A percentile compares a stretch with the other conserved stretches of the same genome.
Evolutionary conservation across 2,113 vertebrate genomes (phyloP).

Genomic region (Ageneiosus marmoratus): DNA sequence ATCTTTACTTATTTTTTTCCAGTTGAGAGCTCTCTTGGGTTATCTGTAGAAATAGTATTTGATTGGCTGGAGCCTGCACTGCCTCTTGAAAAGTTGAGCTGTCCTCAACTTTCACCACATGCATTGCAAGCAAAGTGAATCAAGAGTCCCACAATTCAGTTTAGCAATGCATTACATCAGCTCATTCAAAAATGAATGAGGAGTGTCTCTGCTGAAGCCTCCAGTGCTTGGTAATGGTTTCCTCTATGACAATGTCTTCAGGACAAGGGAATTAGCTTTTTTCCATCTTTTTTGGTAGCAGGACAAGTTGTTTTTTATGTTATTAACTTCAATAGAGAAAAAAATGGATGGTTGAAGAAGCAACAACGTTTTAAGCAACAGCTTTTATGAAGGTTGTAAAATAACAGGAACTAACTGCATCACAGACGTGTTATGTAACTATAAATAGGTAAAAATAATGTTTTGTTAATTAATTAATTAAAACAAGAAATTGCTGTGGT

Average conservation of each 20-base stretch:
- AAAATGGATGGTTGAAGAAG: background rate
- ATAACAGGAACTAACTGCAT: background rate
- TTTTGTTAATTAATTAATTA: background rate
- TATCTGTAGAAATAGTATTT: too few relatives aligned
- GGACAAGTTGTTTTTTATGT: background rate
- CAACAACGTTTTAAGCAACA: background rate
- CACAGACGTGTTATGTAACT: background rate
- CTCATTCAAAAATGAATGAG: too few relatives aligned
- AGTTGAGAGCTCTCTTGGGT: too few relatives aligned
- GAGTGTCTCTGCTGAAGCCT: too few relatives aligned
- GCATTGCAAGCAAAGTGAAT: too few relatives aligned
- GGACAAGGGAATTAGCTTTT: background rate
- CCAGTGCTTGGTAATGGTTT: too few relatives aligned
- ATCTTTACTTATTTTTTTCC: too few relatives aligned
- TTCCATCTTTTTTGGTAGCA: background rate
- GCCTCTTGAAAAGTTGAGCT: too few relatives aligned
- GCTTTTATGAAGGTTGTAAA: background rate
- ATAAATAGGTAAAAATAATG: background rate
- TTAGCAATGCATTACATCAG: too few relatives aligned
- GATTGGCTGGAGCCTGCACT: too few relatives aligned
- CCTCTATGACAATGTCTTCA: background rate
- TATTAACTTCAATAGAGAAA: background rate
- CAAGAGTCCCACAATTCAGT: too few relatives aligned
- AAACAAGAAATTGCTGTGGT: background rate
- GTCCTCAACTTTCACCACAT: too few relatives aligned